Evolutionary conservation across 1,140 invertebrate species (phyloP).

Genomic region (Fopius arisanus): DNA sequence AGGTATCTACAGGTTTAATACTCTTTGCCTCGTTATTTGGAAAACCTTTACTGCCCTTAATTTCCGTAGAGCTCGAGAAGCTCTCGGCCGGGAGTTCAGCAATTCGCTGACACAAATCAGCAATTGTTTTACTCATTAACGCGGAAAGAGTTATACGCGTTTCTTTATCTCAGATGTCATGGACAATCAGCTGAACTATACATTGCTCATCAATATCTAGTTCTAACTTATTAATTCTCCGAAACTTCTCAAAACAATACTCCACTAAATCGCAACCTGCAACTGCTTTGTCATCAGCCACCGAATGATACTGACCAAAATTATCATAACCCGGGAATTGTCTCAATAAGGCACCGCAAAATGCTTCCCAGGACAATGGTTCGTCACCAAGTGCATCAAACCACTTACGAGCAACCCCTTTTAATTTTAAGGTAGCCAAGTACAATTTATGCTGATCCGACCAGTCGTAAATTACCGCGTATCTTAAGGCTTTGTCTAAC

Average conservation of each 20-base stretch:
- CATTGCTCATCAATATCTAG: constrained; percentile 14
- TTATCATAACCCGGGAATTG: constrained; percentile 27
- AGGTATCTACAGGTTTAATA: background rate
- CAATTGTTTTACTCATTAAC: background rate
- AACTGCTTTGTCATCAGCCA: constrained; percentile 3
- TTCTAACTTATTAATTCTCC: constrained; percentile 26
- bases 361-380: constrained; percentile 22
- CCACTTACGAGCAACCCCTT: constrained; percentile 19
- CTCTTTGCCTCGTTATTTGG: background rate
- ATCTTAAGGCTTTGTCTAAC: constrained; percentile 16
- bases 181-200: constrained; percentile 11
- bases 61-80: background rate
- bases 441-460: constrained; percentile 26
- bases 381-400: constrained; percentile 17
- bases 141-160: constrained; percentile 1
- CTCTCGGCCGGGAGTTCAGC: background rate
- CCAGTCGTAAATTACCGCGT: constrained; percentile 31
- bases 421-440: constrained; percentile 23
- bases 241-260: constrained; percentile 29
- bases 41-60: background rate
- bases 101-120: constrained; percentile 10
- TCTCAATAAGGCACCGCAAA: constrained; percentile 8
- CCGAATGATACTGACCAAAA: constrained; percentile 20
- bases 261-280: background rate
- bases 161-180: constrained; percentile 11